phyloP scores from a whole-genome alignment of 2,797 vertebrate species.

The Xenops minutus region DNA sequence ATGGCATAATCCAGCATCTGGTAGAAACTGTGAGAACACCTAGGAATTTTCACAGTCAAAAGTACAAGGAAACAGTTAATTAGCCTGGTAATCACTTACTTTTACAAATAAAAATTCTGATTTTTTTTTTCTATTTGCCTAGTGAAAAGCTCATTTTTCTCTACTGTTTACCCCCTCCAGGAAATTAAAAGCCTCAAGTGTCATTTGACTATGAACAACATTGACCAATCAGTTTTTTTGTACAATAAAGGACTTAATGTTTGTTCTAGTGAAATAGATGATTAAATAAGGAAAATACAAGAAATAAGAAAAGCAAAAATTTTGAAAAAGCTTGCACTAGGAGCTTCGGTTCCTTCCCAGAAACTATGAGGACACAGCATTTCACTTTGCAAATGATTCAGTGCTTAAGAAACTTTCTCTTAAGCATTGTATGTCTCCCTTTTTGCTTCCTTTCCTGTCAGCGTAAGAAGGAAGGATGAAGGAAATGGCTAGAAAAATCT shows the following conservation, averaged over 20 bases:
- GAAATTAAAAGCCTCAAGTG: not conserved
- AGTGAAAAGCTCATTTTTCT: not conserved
- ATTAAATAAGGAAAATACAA: not conserved
- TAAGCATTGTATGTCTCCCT: not conserved
- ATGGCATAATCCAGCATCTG: not conserved
- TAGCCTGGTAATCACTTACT: not conserved
- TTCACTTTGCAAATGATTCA: not conserved
- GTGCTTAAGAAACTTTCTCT: not conserved
- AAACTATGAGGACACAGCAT: not conserved
- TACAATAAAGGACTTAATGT: not conserved
- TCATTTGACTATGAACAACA: not conserved
- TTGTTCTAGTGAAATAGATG: not conserved
- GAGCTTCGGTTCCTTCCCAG: not conserved
- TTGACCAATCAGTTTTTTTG: not conserved
- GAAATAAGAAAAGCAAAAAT: not conserved
- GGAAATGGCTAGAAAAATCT: not conserved
- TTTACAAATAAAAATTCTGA: not conserved
- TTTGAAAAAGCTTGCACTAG: not conserved
- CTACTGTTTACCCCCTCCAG: not conserved
- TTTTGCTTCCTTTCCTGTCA: not conserved
- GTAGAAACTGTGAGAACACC: not conserved
- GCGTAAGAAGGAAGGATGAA: not conserved
- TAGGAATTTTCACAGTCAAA: not conserved
- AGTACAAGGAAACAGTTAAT: not conserved
- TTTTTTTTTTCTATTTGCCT: not conserved